Conservation (phyloP, 2,888 invertebrate genomes). For the Chironomus riparius region DNA sequence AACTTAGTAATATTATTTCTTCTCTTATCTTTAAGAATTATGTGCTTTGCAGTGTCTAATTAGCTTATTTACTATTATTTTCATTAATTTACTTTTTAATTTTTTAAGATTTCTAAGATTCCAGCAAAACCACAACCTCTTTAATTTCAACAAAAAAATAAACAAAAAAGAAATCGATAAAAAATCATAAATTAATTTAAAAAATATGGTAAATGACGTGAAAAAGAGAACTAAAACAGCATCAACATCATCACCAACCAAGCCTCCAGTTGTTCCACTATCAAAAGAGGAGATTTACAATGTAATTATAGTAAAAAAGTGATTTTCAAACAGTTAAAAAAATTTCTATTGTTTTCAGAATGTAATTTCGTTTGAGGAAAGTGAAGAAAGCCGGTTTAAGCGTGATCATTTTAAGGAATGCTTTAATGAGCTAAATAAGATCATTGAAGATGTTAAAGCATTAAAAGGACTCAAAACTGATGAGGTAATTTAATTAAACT, state of each 20-base stretch:
- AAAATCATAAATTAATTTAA: neutral
- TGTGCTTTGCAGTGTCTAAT: neutral
- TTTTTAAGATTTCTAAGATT: neutral
- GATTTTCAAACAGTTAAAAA: neutral
- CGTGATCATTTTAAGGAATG: conserved; percentile 49
- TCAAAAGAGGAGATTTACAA: conserved; percentile 50
- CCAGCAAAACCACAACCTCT: no score
- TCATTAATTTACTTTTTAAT: neutral
- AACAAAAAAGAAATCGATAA: neutral
- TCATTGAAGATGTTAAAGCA: conserved; percentile 59
- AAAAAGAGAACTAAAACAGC: conserved; percentile 7
- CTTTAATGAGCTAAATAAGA: conserved; percentile 58
- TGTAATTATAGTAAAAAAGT: conserved; percentile 39
- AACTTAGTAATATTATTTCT: neutral
- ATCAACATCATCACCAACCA: conserved; percentile 33
- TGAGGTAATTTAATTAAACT: conserved; percentile 45
- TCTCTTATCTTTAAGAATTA: neutral
- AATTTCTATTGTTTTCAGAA: conserved; percentile 43
- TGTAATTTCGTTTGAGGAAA: conserved; percentile 63
- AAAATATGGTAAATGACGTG: conserved; percentile 5
- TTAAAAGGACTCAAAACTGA: conserved; percentile 47
- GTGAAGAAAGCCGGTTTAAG: conserved; percentile 42
- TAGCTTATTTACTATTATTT: neutral
- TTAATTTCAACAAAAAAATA: neutral
- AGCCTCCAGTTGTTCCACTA: conserved; percentile 38